These are phyloP conservation scores for Asteroscopus sphinx DNA, from an alignment of 2,888 invertebrate genomes.

Conservation along the genomic window DNA sequence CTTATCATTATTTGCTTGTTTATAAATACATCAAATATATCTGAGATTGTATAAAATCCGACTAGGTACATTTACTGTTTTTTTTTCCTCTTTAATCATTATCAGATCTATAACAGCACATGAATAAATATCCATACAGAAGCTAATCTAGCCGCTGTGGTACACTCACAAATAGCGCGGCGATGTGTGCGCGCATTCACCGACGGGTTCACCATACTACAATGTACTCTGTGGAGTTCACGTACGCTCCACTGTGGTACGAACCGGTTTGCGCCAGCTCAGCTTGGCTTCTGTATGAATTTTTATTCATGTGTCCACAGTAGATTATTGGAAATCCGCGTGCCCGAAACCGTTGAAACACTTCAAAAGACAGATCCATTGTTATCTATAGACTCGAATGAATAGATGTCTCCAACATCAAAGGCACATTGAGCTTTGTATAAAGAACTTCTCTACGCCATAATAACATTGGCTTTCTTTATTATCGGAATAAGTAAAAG, in stretches of 20 bases:
- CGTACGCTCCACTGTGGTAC: too few species aligned
- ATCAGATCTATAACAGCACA: too few species aligned
- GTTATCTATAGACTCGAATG: constrained; percentile 69
- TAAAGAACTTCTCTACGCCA: constrained; percentile 61
- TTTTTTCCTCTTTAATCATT: constrained; percentile 25
- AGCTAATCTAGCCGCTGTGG: too few species aligned
- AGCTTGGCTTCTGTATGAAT: too few species aligned
- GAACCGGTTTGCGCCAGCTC: too few species aligned
- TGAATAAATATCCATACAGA: too few species aligned
- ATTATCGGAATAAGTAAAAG: constrained; percentile 61
- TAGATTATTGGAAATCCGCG: constrained; percentile 66
- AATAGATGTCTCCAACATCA: constrained; percentile 71
- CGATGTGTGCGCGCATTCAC: too few species aligned
- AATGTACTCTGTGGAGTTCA: too few species aligned
- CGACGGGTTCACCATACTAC: too few species aligned
- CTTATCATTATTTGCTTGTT: background rate
- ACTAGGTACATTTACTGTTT: constrained; percentile 8
- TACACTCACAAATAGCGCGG: too few species aligned
- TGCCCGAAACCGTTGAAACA: constrained; percentile 65
- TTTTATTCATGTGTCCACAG: too few species aligned
- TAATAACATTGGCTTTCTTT: constrained; percentile 71
- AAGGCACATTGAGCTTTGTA: constrained; percentile 67
- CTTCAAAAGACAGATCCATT: constrained; percentile 71
- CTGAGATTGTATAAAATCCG: constrained; percentile 1
- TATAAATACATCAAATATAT: background rate